Conservation (phyloP, 2,888 invertebrate genomes). For the Phragmatobia fuliginosa region DNA sequence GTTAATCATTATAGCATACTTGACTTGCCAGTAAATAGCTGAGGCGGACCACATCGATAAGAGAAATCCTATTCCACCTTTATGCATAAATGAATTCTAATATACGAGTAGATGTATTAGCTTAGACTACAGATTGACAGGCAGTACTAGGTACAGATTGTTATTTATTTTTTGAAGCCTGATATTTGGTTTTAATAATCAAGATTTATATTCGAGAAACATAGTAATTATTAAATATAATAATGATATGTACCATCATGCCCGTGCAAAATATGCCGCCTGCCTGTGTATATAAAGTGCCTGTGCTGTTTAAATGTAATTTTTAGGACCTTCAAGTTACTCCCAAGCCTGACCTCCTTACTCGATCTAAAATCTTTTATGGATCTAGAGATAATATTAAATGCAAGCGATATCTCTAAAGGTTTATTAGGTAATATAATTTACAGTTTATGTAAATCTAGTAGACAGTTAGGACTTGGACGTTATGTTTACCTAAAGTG, state of each 20-base stretch:
- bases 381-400: neutral
- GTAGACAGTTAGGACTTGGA: neutral
- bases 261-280: too few species aligned
- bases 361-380: neutral
- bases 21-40: neutral
- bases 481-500: slow-evolving; percentile 22
- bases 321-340: neutral
- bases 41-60: slow-evolving; percentile 7
- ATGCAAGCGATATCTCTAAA: neutral
- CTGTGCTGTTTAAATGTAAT: neutral
- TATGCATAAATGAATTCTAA: neutral
- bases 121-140: too few species aligned
- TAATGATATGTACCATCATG: too few species aligned
- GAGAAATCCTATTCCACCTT: neutral
- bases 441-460: neutral
- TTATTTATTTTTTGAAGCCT: too few species aligned
- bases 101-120: neutral
- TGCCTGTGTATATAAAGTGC: too few species aligned
- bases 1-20: neutral
- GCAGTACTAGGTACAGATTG: too few species aligned
- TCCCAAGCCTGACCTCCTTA: neutral
- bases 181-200: neutral
- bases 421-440: neutral
- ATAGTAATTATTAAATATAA: too few species aligned
- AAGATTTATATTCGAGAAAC: too few species aligned